Evolutionary conservation across 1,140 invertebrate genomes (phyloP).

Genomic region (Drosophila subpulchrella): DNA sequence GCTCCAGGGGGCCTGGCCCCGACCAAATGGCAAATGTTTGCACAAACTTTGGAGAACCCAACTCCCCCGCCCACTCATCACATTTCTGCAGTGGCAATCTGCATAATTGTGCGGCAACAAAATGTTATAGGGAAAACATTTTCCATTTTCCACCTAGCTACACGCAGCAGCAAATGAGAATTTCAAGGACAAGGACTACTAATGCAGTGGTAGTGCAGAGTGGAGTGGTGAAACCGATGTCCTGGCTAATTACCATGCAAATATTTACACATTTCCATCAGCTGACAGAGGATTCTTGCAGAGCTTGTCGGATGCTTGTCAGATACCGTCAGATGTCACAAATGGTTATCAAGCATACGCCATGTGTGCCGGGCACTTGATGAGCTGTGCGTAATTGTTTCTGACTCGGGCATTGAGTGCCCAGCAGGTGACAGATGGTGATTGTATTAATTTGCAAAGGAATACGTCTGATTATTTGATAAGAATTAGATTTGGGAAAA

Average conservation of each 20-base stretch:
- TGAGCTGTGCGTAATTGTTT: constrained; percentile 51
- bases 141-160: constrained; percentile 35
- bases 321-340: constrained; percentile 41
- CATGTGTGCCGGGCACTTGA: constrained; percentile 38
- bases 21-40: constrained; percentile 68
- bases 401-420: constrained; percentile 26
- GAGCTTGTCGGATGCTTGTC: constrained; percentile 44
- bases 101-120: constrained; percentile 70
- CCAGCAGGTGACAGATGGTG: constrained; percentile 23
- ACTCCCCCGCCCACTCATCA: constrained; percentile 13
- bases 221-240: constrained; percentile 41
- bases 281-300: constrained; percentile 40
- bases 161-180: constrained; percentile 40
- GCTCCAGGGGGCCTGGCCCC: constrained; percentile 44
- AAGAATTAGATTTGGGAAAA: neutral
- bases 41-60: constrained; percentile 42
- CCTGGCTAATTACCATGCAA: constrained; percentile 74
- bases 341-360: constrained; percentile 41
- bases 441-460: constrained; percentile 12
- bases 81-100: constrained; percentile 58
- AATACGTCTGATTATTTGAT: neutral
- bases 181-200: constrained; percentile 60
- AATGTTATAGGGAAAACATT: constrained; percentile 41
- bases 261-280: constrained; percentile 57
- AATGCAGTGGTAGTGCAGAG: constrained; percentile 11